Evolutionary conservation across 2,113 vertebrate genomes (phyloP).

Genomic region (Tyrannus savana): DNA sequence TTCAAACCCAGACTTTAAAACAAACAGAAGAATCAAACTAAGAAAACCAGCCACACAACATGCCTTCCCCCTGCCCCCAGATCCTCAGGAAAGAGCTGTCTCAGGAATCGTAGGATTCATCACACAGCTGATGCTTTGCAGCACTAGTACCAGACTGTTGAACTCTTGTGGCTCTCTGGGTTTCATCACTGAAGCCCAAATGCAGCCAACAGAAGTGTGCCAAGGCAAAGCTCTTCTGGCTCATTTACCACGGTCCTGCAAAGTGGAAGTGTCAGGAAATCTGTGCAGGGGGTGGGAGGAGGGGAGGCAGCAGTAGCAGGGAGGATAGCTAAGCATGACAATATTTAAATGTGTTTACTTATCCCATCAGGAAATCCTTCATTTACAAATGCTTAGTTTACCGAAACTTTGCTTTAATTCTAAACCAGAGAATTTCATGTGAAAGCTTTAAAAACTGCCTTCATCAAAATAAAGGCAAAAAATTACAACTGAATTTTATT

Average conservation of each 20-base stretch:
- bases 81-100: background rate
- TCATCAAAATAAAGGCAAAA: background rate
- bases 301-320: background rate
- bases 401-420: background rate
- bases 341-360: background rate
- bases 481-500: background rate
- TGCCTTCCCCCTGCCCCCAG: background rate
- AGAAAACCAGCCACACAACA: background rate
- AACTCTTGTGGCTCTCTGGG: background rate
- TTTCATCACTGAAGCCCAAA: background rate
- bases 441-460: background rate
- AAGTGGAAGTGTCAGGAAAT: background rate
- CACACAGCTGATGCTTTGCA: background rate
- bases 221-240: background rate
- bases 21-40: background rate
- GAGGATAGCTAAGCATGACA: background rate
- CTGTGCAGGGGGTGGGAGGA: rapidly evolving
- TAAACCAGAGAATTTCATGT: background rate
- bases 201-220: background rate
- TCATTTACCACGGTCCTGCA: background rate
- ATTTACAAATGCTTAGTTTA: background rate
- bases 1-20: background rate
- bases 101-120: background rate
- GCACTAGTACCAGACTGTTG: background rate
- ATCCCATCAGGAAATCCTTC: background rate